Evolutionary conservation across 37 sponge, comb jelly and placozoan species (phyloP).

Genomic region (Petrosia ficiformis): DNA sequence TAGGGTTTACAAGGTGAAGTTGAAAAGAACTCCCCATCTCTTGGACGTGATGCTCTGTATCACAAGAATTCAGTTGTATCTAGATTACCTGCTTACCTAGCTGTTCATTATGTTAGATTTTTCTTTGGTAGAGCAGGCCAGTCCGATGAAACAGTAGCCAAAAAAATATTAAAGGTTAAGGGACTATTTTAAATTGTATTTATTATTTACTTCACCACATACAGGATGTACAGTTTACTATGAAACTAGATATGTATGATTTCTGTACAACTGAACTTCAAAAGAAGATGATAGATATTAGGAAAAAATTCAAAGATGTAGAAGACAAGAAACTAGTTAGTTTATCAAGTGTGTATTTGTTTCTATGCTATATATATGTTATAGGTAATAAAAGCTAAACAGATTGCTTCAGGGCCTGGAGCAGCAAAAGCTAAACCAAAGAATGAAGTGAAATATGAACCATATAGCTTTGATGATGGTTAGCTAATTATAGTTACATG

Average conservation of each 20-base stretch:
- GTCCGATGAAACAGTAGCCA: slow-evolving; percentile 63
- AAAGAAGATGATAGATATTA: slow-evolving; percentile 62
- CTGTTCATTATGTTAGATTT: slow-evolving; percentile 92
- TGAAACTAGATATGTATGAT: slow-evolving; percentile 84
- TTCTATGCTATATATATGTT: not conserved
- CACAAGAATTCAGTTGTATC: slow-evolving; percentile 76
- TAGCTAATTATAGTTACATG: slow-evolving; percentile 2
- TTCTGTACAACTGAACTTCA: slow-evolving; percentile 91
- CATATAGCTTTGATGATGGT: slow-evolving; percentile 83
- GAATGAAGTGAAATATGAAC: slow-evolving; percentile 60
- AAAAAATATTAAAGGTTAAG: slow-evolving; percentile 81
- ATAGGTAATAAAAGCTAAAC: slow-evolving; percentile 46
- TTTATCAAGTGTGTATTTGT: not conserved
- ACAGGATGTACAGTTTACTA: slow-evolving; percentile 85
- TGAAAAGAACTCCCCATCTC: slow-evolving; percentile 77
- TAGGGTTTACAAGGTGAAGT: slow-evolving; percentile 81
- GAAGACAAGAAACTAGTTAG: slow-evolving; percentile 80
- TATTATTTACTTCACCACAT: not conserved
- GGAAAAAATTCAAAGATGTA: slow-evolving; percentile 71
- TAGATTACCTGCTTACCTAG: slow-evolving; percentile 90
- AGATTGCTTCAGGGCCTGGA: slow-evolving; percentile 27
- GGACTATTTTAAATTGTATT: not conserved
- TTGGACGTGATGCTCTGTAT: slow-evolving; percentile 86
- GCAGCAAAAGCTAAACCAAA: not conserved
- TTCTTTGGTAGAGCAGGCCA: slow-evolving; percentile 74